Conservation (phyloP, 2,113 vertebrate species). For the Laticauda colubrina region DNA sequence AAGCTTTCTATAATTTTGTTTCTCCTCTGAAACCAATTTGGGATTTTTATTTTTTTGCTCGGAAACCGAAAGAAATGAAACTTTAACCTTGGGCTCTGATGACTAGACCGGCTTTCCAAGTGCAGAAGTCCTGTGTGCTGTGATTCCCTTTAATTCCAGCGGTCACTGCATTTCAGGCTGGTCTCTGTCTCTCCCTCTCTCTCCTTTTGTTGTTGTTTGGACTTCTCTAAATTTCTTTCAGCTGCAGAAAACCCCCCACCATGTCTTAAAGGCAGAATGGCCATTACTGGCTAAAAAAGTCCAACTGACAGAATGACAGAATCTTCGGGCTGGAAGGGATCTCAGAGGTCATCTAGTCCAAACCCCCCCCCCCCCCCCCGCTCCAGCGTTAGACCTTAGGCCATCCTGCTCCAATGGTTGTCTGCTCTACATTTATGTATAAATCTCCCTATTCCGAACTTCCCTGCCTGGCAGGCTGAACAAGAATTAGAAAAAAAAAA, state of each 20-base stretch:
- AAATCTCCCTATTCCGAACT: too few relatives aligned
- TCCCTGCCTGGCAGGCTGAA: too few relatives aligned
- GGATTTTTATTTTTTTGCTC: too few relatives aligned
- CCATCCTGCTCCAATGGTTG: too few relatives aligned
- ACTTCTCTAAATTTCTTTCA: not conserved
- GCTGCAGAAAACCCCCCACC: not conserved
- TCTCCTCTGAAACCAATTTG: not conserved
- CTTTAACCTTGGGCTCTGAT: not conserved
- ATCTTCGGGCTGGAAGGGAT: too few relatives aligned
- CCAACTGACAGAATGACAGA: too few relatives aligned
- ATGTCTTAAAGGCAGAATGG: not conserved
- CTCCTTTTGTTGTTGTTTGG: not conserved
- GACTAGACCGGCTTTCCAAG: too few relatives aligned
- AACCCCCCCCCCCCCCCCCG: too few relatives aligned
- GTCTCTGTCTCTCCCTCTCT: not conserved
- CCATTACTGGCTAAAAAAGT: not conserved
- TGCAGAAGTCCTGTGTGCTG: not conserved
- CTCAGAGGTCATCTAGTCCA: too few relatives aligned
- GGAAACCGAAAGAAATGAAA: not conserved
- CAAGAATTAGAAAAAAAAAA: too few relatives aligned
- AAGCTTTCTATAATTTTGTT: not conserved
- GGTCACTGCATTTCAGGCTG: not conserved
- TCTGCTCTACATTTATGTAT: not conserved
- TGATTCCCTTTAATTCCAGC: not conserved
- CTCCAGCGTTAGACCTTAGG: too few relatives aligned